A percentile compares a stretch with the other conserved stretches of the same genome.
These are phyloP conservation scores for Brachystomella parvula DNA, from an alignment of 1,140 invertebrate species.

Conservation along the genomic window DNA sequence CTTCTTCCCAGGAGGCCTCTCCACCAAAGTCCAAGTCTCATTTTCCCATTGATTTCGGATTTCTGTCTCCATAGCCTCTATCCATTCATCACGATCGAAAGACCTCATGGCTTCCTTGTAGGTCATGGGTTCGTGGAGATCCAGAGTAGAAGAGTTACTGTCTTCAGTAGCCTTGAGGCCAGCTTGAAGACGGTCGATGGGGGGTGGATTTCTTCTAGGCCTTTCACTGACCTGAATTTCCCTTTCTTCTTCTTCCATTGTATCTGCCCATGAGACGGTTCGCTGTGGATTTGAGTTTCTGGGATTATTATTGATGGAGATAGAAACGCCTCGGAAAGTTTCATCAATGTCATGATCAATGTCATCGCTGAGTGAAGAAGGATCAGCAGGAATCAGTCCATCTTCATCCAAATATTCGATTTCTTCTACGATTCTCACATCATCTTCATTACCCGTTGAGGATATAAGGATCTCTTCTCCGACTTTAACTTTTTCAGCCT, in stretches of 20 bases:
- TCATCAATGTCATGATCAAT: too few relatives aligned
- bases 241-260: background rate
- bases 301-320: too few relatives aligned
- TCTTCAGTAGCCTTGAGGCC: background rate
- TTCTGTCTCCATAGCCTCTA: constrained; percentile 12
- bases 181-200: background rate
- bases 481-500: too few relatives aligned
- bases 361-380: background rate
- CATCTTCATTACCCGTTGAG: too few relatives aligned
- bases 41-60: constrained; percentile 8
- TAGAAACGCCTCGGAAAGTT: too few relatives aligned
- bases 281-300: too few relatives aligned
- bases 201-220: background rate
- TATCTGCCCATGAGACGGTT: background rate
- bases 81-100: background rate
- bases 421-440: too few relatives aligned
- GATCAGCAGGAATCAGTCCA: background rate
- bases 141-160: background rate
- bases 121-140: background rate
- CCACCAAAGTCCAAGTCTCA: background rate
- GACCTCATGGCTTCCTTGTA: constrained; percentile 4
- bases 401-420: background rate
- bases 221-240: background rate
- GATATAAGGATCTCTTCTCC: too few relatives aligned
- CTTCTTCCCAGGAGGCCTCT: background rate